Conservation (phyloP, 2,113 vertebrate genomes). For the Leptodactylus fuscus region DNA sequence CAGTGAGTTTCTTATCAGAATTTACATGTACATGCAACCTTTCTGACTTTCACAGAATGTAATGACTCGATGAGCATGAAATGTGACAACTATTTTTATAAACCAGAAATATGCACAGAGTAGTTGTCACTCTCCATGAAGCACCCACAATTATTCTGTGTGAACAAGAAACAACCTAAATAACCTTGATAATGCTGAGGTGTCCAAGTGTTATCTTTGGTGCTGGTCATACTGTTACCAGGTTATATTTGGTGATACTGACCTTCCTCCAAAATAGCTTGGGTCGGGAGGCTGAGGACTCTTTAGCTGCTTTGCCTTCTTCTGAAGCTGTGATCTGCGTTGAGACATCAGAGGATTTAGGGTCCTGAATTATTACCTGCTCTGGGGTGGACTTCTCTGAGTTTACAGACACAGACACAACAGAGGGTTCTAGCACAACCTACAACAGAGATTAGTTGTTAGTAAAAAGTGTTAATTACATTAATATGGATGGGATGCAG, state of each 20-base stretch:
- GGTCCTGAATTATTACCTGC: conserved; percentile 59
- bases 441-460: conserved; percentile 56
- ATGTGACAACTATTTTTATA: not conserved
- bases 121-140: not conserved
- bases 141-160: not conserved
- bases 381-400: conserved; percentile 64
- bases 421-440: conserved; percentile 69
- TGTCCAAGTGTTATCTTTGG: not conserved
- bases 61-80: not conserved
- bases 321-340: conserved; percentile 45
- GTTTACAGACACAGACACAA: conserved; percentile 57
- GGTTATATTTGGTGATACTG: not conserved
- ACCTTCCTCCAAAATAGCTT: conserved; percentile 83
- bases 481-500: too few relatives aligned
- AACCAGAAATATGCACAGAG: not conserved
- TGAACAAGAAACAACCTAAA: not conserved
- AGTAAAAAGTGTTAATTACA: not conserved
- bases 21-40: too few relatives aligned
- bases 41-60: too few relatives aligned
- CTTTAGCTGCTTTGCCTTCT: conserved; percentile 67
- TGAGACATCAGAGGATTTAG: conserved; percentile 43
- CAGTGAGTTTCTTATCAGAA: too few relatives aligned
- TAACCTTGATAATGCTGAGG: not conserved
- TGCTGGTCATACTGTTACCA: not conserved
- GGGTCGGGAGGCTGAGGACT: conserved; percentile 68